These are phyloP conservation scores for Smittia aterrima DNA, from an alignment of 2,888 invertebrate species.

Conservation along the genomic window DNA sequence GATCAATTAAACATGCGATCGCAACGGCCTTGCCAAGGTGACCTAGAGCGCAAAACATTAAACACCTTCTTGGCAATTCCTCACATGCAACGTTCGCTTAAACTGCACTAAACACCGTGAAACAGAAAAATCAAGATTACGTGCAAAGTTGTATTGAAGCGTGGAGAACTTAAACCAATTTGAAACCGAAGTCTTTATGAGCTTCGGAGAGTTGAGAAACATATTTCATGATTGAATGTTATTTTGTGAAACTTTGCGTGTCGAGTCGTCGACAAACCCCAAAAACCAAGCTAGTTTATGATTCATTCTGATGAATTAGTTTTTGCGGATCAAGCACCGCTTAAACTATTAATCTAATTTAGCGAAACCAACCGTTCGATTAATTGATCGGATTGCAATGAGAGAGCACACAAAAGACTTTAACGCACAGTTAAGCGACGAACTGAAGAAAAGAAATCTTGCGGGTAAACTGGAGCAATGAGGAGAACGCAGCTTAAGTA, in stretches of 20 bases:
- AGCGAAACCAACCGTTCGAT: background rate
- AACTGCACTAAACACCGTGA: background rate
- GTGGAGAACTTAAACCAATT: no score
- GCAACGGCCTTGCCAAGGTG: background rate
- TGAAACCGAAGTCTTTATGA: no score
- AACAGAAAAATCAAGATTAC: background rate
- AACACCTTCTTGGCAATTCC: background rate
- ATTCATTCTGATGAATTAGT: no score
- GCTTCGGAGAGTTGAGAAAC: no score
- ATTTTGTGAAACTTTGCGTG: no score
- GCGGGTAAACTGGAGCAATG: constrained; percentile 5
- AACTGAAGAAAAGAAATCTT: background rate
- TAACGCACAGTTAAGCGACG: background rate
- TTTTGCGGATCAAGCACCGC: no score
- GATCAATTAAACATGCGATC: background rate
- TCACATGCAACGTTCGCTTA: background rate
- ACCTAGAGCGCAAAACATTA: constrained; percentile 3
- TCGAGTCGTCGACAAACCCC: no score
- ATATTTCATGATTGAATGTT: no score
- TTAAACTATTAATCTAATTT: no score
- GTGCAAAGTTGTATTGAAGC: background rate
- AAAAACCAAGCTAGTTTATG: no score
- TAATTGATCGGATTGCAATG: background rate
- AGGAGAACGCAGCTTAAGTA: background rate
- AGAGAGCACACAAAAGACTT: background rate